Evolutionary conservation across 2,797 vertebrate species (phyloP), one percentile per base, ranked within the genome.

Genomic region (Crocidura indochinensis): DNA sequence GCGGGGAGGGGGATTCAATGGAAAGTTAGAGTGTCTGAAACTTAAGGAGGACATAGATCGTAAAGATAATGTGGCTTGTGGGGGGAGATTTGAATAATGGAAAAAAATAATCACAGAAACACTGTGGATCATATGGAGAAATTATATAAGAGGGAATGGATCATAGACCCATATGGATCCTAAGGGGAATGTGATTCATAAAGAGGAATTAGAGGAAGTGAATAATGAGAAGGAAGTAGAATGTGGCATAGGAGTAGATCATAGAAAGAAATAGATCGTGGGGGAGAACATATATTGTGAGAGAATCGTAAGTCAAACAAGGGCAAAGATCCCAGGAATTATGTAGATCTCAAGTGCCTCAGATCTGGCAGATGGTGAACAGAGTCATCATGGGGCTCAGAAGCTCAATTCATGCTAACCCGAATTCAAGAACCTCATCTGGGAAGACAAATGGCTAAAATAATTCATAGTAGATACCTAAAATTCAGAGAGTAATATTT

Each of bases 291-390:
- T 60, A 15, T 20, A 60, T 19, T 20, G 22, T 60, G 19, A 17
- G 56, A 60, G 56, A 60, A 60, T 20, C 22, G 15, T 60, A 4
- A 60, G 56, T 60, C 56, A 60, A 60, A 60, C 56, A 60, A 60
- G 56, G 56, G 6, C 56, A 60, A 8, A 20, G 19, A 60, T 60
- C 56, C 7, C 22, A 20, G 56, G 56, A 6, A 60, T 6, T 20
- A 22, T 0, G 0, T 20, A n/a, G 38, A 26, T 60, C 29, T 38
- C 6, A 9, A 65, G 19, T 8, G 2, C 8, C 46, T 5, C 2
- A 49, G 22, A 2, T 6, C 0, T 22, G n/a, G 26, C 4, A 0
- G 10, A 1, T 4, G 8, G 8, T 10, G 22, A 6, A 2, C 11
- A 15, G 51, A 75, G 8, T 8, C 10, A 10, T 2, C 38, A 1